Evolutionary conservation across 2,113 vertebrate genomes (phyloP), one percentile per base, ranked within the genome.

Genomic region (Sinocyclocheilus grahami): DNA sequence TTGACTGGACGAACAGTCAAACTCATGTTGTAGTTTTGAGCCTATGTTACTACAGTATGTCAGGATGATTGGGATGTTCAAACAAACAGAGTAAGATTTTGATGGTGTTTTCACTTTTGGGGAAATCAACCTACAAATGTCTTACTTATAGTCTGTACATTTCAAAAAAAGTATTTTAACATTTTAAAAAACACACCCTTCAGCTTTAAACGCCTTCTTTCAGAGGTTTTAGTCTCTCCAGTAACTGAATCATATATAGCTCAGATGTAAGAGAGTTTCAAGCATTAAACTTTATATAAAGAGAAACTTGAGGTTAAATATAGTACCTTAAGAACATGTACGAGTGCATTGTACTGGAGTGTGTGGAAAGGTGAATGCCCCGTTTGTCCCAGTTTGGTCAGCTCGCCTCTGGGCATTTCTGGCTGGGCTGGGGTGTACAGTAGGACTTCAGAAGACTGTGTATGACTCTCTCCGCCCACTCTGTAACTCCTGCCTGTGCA

Each of bases 401-500:
- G 63, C 62, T 60, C 30, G 65, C 83, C 74, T 39, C 48, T 83
- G 58, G 85, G 51, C 71, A 77, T 71, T 58, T 33, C 69, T 48
- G 69, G 67, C 63, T 80, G 78, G 76, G 82, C 78, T 55, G 78
- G 53, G 65, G 62, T 85, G 69, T 88, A 82, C 37, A 80, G 67
- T 69, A 75, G 85, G 78, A 89, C 88, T 86, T 87, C 78, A 89
- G 78, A 87, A 80, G 84, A 83, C 69, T 48, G 13, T 20, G 58
- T 84, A 62, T 80, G 69, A 60, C 83, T 81, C 77, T 72, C 74
- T 75, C 85, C 85, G 62, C 88, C 88, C 85, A 87, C 88, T 81
- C 30, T 8, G 11, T 62, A 18, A 82, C 81, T 84, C 37, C 75
- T 51, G 78, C 78, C 78, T 55, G 67, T 87, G 42, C 39, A 82